These are phyloP conservation scores for Nomada goodeniana DNA, from an alignment of 2,888 invertebrate genomes.

Conservation along the genomic window DNA sequence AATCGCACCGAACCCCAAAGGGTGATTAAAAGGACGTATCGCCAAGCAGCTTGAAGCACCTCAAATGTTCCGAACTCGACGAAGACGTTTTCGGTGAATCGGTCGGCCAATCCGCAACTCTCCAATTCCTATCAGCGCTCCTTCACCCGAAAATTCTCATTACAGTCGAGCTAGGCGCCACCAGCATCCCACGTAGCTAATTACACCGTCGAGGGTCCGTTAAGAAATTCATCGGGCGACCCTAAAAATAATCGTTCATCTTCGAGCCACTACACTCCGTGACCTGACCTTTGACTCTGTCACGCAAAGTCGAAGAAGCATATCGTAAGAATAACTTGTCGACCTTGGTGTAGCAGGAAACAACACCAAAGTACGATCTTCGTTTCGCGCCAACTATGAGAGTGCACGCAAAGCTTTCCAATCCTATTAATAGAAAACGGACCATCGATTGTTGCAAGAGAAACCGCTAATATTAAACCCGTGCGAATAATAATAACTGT, in stretches of 20 bases:
- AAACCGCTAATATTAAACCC: too few relatives aligned
- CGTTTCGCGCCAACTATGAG: background rate
- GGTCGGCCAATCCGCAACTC: background rate
- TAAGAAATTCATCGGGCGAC: conserved; percentile 31
- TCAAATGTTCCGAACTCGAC: background rate
- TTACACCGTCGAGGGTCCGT: conserved; percentile 9
- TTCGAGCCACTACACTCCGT: background rate
- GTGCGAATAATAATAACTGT: too few relatives aligned
- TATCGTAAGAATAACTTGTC: conserved; percentile 58
- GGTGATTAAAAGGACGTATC: background rate
- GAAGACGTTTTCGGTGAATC: conserved; percentile 3
- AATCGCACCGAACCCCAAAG: too few relatives aligned
- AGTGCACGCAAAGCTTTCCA: conserved; percentile 7
- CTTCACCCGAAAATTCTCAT: conserved; percentile 2
- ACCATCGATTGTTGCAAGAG: background rate
- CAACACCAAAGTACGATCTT: conserved; percentile 8
- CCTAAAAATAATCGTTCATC: conserved; percentile 41
- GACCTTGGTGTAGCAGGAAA: conserved; percentile 30
- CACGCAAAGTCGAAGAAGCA: conserved; percentile 60
- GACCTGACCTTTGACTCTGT: conserved; percentile 41
- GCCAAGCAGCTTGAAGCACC: background rate
- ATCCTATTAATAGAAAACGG: conserved; percentile 48
- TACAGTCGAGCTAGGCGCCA: conserved; percentile 1
- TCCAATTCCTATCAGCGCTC: background rate
- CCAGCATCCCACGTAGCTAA: conserved; percentile 15